These are phyloP conservation scores for Pocillopora verrucosa DNA, from an alignment of 64 coral and sea anemone species.

Conservation along the genomic window DNA sequence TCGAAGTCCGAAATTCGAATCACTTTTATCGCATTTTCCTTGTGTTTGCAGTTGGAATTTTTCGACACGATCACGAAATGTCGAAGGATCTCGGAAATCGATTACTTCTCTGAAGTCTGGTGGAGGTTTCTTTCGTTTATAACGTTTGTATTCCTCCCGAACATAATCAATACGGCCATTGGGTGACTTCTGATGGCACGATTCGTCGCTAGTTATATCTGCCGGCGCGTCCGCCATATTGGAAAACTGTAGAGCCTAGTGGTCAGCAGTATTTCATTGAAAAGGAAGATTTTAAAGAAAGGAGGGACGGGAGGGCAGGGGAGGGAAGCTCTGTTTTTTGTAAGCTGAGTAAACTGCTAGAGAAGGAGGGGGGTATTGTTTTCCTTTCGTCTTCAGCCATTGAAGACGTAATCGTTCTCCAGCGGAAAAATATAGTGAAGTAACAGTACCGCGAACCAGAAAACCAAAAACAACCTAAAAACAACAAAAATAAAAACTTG, in stretches of 20 bases:
- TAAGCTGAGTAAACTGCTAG: too few relatives aligned
- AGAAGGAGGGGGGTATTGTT: too few relatives aligned
- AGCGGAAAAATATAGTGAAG: too few relatives aligned
- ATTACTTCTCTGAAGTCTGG: conserved; percentile 93
- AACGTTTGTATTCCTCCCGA: conserved; percentile 93
- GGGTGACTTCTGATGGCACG: neutral
- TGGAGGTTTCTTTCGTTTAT: conserved; percentile 87
- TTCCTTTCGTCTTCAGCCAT: too few relatives aligned
- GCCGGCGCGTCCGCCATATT: conserved; percentile 43
- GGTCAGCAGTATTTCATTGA: neutral
- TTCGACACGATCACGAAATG: conserved; percentile 61
- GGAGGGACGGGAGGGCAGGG: too few relatives aligned
- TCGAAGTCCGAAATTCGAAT: conserved; percentile 67
- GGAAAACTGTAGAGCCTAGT: neutral
- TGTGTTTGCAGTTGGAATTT: conserved; percentile 33
- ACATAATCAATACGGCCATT: conserved; percentile 45
- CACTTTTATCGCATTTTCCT: neutral
- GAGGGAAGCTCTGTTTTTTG: too few relatives aligned
- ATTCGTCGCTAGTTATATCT: neutral
- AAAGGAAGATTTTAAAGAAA: neutral
- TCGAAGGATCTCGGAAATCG: conserved; percentile 75
- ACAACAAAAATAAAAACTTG: too few relatives aligned
- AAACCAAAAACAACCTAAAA: too few relatives aligned
- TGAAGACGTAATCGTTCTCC: too few relatives aligned
- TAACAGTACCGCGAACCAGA: too few relatives aligned